Base-by-base conservation (phyloP, 1,140 invertebrate species). In the Meteorus sp. region DNA sequence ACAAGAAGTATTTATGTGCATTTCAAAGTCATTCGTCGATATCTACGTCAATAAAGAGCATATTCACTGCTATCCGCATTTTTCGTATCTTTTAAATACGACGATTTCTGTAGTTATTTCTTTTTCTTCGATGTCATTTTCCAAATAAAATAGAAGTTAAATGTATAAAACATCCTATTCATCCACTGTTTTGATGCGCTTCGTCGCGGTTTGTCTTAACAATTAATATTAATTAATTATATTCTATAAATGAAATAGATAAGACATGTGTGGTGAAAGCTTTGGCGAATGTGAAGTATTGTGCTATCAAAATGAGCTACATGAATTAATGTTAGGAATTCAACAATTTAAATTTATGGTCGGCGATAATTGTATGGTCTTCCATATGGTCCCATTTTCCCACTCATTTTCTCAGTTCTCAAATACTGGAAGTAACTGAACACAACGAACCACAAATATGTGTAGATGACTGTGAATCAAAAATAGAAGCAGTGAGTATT, bases 361-460 rank as follows among this genome's bases (percentile, higher is more conserved):
- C 72, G 61, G 43, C 75, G 70, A 41, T 80, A 80, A 44, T 71
- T 76, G 53, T 80, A 79, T 0, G 79, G 76, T 56, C 75, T 76
- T 59, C 76, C 78, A 54, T 82, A 83, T 8, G 79, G 78, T 13
- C 77, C 81, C 20, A 81, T 72, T 63, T 75, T 78, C 82, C 65
- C 85, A 72, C 67, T 87, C 82, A 69, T 84, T 82, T 76, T 89
- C 81, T 78, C 89, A 8, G 79, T 84, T 56, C 84, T 84, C 11
- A 91, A 74, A 61, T 88, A 83, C 60, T 86, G 81, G 68, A 89
- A 92, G 69, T 89, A 89, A 68, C 89, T 91, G 78, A 87, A 91
- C 19, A 90, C 88, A 23, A 92, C 89, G 45, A 86, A 80, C 89
- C 90, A 92, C 72, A 88, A 83, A 81, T 87, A 91, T 55, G 84